Evolutionary conservation across 1,140 invertebrate genomes (phyloP).

Genomic region (Lycorma delicatula): DNA sequence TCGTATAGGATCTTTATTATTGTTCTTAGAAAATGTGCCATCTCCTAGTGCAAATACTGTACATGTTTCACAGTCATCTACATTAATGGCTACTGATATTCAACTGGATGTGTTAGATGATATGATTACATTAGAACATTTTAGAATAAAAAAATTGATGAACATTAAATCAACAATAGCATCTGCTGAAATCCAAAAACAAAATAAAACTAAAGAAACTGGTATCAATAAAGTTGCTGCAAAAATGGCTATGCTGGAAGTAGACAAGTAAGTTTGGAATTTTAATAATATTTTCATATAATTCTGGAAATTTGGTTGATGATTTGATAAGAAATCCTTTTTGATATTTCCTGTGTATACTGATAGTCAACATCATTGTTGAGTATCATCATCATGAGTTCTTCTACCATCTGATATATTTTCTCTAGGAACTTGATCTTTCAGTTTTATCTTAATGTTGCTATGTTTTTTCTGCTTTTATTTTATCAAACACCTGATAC

Average conservation of each 20-base stretch:
- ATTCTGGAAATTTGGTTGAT: no score
- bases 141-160: slow-evolving; percentile 37
- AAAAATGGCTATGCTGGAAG: slow-evolving; percentile 25
- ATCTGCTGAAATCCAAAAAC: slow-evolving; percentile 29
- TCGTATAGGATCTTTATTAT: slow-evolving; percentile 52
- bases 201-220: slow-evolving; percentile 5
- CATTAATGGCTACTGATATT: neutral
- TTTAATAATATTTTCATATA: no score
- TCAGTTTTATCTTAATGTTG: no score
- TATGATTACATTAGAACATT: slow-evolving; percentile 29
- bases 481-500: no score
- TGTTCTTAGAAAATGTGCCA: slow-evolving; percentile 61
- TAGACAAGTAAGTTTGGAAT: slow-evolving; percentile 32
- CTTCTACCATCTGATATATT: no score
- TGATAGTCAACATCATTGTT: no score
- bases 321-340: no score
- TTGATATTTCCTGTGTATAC: no score
- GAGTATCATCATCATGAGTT: no score
- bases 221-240: slow-evolving; percentile 16
- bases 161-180: slow-evolving; percentile 41
- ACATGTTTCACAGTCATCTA: slow-evolving; percentile 21
- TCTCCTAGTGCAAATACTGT: slow-evolving; percentile 38
- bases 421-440: no score
- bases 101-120: slow-evolving; percentile 15
- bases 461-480: no score